Evolutionary conservation across 2,113 vertebrate genomes (phyloP).

Genomic region (Coracopsis vasa): DNA sequence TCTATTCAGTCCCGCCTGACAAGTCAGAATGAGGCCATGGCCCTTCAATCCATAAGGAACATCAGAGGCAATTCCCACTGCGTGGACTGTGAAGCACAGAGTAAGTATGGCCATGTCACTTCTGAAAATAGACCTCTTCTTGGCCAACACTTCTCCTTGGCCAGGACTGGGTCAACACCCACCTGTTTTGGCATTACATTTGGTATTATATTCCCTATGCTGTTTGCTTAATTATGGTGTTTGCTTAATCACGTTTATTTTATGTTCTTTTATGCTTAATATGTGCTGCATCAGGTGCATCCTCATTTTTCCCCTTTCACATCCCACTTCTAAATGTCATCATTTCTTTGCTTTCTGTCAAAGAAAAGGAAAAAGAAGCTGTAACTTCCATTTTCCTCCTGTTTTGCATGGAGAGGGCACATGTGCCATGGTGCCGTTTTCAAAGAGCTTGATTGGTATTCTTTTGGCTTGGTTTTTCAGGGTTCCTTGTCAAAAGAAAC

Average conservation of each 20-base stretch:
- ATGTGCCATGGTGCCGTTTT: background rate
- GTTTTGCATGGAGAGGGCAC: background rate
- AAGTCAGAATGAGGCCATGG: conserved; percentile 94
- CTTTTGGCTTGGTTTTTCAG: background rate
- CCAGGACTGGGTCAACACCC: background rate
- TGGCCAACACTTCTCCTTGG: background rate
- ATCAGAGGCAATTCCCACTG: conserved; percentile 91
- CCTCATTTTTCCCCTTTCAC: background rate
- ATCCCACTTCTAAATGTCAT: background rate
- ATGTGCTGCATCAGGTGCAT: background rate
- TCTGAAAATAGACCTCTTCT: background rate
- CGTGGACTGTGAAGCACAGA: conserved; percentile 91
- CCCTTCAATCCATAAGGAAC: conserved; percentile 90
- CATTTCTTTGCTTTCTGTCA: background rate
- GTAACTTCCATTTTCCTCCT: background rate
- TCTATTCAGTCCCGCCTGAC: conserved; percentile 87
- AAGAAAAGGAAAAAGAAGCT: background rate
- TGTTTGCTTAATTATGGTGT: background rate
- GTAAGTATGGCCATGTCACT: conserved; percentile 73
- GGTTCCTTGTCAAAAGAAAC: background rate
- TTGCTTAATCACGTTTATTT: background rate
- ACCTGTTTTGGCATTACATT: background rate
- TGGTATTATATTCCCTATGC: accelerated
- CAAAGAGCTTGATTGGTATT: background rate
- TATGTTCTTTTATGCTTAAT: background rate